Evolutionary conservation across 2,888 invertebrate genomes (phyloP).

Genomic region (Trilocha varians): DNA sequence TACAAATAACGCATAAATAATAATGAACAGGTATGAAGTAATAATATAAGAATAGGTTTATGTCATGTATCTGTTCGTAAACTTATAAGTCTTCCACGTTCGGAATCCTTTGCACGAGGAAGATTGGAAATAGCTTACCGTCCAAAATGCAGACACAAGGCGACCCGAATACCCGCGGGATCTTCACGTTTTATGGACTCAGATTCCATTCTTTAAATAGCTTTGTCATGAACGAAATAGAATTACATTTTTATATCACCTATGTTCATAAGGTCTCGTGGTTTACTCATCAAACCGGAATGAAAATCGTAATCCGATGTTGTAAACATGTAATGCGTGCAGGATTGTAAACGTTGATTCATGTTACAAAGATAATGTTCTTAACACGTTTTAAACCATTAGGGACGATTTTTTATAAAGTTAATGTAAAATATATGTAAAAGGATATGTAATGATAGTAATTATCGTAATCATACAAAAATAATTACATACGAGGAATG

Average conservation of each 20-base stretch:
- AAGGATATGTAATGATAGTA: too few relatives aligned
- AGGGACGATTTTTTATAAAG: too few relatives aligned
- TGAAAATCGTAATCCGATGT: neutral
- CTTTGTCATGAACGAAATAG: constrained; percentile 14
- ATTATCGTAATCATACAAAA: too few relatives aligned
- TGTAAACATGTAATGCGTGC: neutral
- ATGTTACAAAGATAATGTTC: too few relatives aligned
- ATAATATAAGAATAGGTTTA: too few relatives aligned
- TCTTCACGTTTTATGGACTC: constrained; percentile 22
- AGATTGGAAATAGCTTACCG: constrained; percentile 56
- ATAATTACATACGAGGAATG: too few relatives aligned
- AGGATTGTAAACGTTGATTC: neutral
- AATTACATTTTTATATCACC: constrained; percentile 3
- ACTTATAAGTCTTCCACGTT: neutral
- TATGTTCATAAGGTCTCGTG: neutral
- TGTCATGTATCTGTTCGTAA: too few relatives aligned
- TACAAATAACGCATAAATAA: too few relatives aligned
- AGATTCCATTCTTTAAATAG: constrained; percentile 23
- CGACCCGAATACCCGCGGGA: constrained; percentile 44
- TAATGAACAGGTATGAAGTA: too few relatives aligned
- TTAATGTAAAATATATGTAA: too few relatives aligned
- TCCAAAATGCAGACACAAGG: constrained; percentile 28
- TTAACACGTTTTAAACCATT: too few relatives aligned
- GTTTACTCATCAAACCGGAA: neutral
- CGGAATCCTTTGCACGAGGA: constrained; percentile 31